These are phyloP conservation scores for Hartigia nigra DNA, from an alignment of 2,888 invertebrate genomes.

Conservation along the genomic window DNA sequence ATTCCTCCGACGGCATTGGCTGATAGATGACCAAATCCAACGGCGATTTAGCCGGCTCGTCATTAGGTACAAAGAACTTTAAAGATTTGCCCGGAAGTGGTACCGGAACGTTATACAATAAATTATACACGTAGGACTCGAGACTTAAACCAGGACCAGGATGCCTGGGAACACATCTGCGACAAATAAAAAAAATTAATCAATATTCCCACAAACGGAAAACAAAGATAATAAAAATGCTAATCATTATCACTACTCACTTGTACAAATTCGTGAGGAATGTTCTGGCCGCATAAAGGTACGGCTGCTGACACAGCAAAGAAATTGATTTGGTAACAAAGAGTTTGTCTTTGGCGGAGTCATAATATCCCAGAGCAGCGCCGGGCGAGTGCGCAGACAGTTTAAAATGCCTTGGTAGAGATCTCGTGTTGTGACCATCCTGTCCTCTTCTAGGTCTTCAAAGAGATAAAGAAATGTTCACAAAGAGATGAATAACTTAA, in stretches of 20 bases:
- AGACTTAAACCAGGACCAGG: slow-evolving; percentile 83
- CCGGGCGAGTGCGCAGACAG: slow-evolving; percentile 80
- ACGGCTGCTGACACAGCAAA: slow-evolving; percentile 90
- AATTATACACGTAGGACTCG: slow-evolving; percentile 95
- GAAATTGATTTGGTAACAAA: slow-evolving; percentile 96
- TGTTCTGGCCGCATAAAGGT: slow-evolving; percentile 86
- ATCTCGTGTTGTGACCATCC: slow-evolving; percentile 81
- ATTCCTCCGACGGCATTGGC: slow-evolving; percentile 82
- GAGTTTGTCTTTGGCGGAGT: slow-evolving; percentile 92
- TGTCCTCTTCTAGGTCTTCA: slow-evolving; percentile 58
- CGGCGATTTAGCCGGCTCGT: slow-evolving; percentile 61
- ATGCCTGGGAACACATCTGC: slow-evolving; percentile 81
- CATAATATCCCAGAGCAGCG: slow-evolving; percentile 88
- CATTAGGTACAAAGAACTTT: slow-evolving; percentile 62
- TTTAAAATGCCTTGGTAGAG: slow-evolving; percentile 90
- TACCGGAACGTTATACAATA: slow-evolving; percentile 92
- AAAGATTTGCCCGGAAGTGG: slow-evolving; percentile 91
- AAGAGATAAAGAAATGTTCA: slow-evolving; percentile 24
- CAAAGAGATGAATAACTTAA: neutral
- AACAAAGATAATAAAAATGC: neutral
- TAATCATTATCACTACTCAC: slow-evolving; percentile 66
- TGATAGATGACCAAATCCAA: slow-evolving; percentile 76
- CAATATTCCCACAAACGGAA: slow-evolving; percentile 9
- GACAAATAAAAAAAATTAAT: slow-evolving; percentile 24
- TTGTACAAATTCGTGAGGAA: slow-evolving; percentile 90